Percentiles rank a stretch among this genome's conserved stretches.
phyloP scores from a whole-genome alignment of 2,797 vertebrate genomes.

The Forpus xanthops region DNA sequence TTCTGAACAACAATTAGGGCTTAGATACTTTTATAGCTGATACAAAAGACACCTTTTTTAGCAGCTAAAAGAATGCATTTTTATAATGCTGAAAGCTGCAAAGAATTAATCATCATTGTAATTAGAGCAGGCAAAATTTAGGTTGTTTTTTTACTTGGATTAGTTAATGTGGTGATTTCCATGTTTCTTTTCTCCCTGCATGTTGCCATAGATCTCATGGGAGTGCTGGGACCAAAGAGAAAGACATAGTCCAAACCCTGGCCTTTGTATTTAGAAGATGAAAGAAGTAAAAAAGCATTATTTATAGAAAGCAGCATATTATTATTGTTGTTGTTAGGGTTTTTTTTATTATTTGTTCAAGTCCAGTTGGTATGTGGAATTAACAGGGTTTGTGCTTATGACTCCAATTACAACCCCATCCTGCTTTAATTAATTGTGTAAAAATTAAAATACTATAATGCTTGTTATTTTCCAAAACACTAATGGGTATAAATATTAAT shows the following conservation, averaged over 20 bases:
- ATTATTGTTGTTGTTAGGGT: not conserved
- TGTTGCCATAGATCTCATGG: not conserved
- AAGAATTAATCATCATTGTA: not conserved
- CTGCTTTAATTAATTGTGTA: not conserved
- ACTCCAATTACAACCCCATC: not conserved
- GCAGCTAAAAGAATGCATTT: not conserved
- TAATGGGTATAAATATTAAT: constrained; percentile 39
- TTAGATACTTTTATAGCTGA: not conserved
- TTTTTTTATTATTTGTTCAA: not conserved
- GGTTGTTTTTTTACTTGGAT: not conserved
- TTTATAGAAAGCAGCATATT: not conserved
- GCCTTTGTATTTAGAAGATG: not conserved
- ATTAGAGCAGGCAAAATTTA: not conserved
- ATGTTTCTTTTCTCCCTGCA: not conserved
- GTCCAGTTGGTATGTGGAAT: not conserved
- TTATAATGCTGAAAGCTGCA: not conserved
- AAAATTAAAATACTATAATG: not conserved
- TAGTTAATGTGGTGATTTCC: not conserved
- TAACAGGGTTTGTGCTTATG: not conserved
- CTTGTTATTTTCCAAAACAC: constrained; percentile 15
- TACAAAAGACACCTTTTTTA: not conserved
- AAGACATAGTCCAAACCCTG: not conserved
- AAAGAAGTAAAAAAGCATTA: not conserved
- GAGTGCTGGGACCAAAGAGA: not conserved
- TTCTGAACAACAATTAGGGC: not conserved